Conservation (phyloP, 2,888 invertebrate genomes). For the Drosophila falleni region DNA sequence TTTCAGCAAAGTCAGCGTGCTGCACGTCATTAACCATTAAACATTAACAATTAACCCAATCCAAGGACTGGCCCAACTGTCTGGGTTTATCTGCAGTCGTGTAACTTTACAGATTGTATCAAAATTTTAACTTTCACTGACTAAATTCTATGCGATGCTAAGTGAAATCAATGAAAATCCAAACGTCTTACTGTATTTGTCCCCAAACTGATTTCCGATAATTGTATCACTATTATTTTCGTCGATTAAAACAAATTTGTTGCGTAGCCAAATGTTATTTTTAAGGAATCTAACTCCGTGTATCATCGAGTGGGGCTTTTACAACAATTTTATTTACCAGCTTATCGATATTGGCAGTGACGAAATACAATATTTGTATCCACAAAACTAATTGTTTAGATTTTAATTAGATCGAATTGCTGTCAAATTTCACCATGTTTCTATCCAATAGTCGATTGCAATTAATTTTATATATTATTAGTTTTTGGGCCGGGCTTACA, state of each 20-base stretch:
- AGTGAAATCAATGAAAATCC: background rate
- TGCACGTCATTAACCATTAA: background rate
- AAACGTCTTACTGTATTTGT: background rate
- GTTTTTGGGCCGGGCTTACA: background rate
- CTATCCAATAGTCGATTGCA: background rate
- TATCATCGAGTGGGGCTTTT: too few relatives aligned
- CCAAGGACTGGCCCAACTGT: background rate
- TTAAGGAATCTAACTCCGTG: too few relatives aligned
- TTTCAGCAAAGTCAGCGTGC: slow-evolving; percentile 1
- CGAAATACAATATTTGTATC: too few relatives aligned
- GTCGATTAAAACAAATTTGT: slow-evolving; percentile 11
- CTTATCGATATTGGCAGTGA: too few relatives aligned
- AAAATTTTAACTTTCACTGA: slow-evolving; percentile 3
- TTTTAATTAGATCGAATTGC: too few relatives aligned
- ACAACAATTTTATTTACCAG: background rate
- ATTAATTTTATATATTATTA: background rate
- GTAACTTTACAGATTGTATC: background rate
- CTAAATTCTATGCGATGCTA: slow-evolving; percentile 1
- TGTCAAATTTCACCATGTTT: too few relatives aligned
- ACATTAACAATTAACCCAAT: background rate
- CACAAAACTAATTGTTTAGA: too few relatives aligned
- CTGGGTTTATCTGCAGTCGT: background rate
- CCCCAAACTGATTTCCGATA: slow-evolving; percentile 1
- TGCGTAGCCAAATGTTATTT: background rate
- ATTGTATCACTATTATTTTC: slow-evolving; percentile 2